Evolutionary conservation across 2,113 vertebrate species (phyloP), one percentile per base, ranked within the genome.

Genomic region (Rhinogobius similis): DNA sequence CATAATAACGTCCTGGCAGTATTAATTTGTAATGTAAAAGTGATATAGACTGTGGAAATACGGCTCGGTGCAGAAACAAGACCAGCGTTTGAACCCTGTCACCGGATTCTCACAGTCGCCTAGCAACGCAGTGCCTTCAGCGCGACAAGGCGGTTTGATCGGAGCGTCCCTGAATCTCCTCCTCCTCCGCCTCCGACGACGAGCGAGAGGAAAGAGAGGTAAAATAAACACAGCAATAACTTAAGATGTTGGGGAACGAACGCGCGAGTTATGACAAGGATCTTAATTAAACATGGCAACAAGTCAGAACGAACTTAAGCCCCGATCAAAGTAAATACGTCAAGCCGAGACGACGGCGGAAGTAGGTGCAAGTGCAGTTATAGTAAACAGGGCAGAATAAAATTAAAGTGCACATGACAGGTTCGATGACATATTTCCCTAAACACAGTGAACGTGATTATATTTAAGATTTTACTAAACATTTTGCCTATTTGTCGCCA

Each of bases 71-170:
- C 82, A 87, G 78, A 85, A 63, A 70, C 71, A 70, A 77, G 76
- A 86, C 83, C 82, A 86, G 75, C 73, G 69, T 87, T 86, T 88
- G 86, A 91, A 90, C 86, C 80, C 75, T 75, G 82, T 89, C 86
- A 83, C 75, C 29, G 46, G 78, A 81, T 82, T 90, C 86, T 84
- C 80, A 67, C 87, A 88, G 93, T 94, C 93, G 88, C 93, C 87
- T 92, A 90, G 93, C 92, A 93, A 94, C 93, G 29, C 79, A 72
- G 78, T 88, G 78, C 72, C 85, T 73, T 59, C 78, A 84, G 72
- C 13, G 84, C 75, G 82, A 87, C 88, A 78, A 79, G 73, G 84
- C 38, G 83, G 52, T 82, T 84, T 92, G 88, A 93, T 89, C 89
- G 85, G 83, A 78, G 79, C 77, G 82, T 90, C 87, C 82, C 82